phyloP scores from a whole-genome alignment of 2,888 invertebrate species.

The Lasius platythorax region DNA sequence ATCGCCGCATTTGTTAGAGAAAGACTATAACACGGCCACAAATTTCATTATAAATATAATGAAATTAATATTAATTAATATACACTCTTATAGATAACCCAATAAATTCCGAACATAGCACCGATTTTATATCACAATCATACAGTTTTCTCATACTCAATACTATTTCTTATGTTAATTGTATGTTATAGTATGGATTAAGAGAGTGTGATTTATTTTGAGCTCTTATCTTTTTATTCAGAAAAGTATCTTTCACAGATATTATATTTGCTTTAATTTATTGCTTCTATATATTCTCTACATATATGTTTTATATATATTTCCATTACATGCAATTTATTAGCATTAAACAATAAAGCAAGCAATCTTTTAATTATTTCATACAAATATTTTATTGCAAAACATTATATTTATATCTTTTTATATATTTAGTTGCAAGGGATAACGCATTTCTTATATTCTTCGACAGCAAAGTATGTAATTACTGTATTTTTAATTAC shows the following conservation, averaged over 20 bases:
- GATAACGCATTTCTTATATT: background rate
- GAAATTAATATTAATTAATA: conserved; percentile 76
- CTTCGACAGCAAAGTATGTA: background rate
- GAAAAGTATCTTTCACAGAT: background rate
- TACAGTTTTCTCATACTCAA: conserved; percentile 46
- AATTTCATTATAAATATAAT: conserved; percentile 76
- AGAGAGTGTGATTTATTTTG: background rate
- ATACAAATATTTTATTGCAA: background rate
- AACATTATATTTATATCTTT: background rate
- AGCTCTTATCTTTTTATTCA: background rate
- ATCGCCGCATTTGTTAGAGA: conserved; percentile 32
- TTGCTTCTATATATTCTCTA: background rate
- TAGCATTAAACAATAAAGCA: background rate
- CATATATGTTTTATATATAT: background rate
- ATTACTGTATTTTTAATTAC: conserved; percentile 5
- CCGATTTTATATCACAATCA: conserved; percentile 61
- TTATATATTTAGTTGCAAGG: background rate
- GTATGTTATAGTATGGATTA: background rate
- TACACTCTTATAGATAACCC: conserved; percentile 61
- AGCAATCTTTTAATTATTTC: too few relatives aligned
- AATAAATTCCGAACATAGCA: conserved; percentile 62
- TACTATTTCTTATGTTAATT: conserved; percentile 29
- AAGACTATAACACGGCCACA: conserved; percentile 25
- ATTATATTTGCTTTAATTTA: background rate
- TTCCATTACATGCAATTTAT: background rate